Conservation (phyloP, 2,797 vertebrate genomes). For the Kryptolebias ocellatus region DNA sequence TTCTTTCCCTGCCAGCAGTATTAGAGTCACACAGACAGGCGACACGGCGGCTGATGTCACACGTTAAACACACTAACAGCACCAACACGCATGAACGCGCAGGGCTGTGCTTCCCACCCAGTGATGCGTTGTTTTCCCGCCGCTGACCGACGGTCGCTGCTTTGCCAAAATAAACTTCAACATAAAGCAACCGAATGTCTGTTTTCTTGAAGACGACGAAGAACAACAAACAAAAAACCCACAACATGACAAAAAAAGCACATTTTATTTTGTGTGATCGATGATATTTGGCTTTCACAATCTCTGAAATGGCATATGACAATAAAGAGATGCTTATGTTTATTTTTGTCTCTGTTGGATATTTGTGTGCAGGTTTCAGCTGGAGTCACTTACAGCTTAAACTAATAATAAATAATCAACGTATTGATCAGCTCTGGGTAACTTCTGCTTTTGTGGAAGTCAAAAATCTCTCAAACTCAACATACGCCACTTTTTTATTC, state of each 20-base stretch:
- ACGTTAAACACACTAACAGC: constrained; percentile 54
- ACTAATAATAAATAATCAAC: too few species aligned
- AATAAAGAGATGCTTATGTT: constrained; percentile 76
- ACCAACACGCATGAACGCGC: constrained; percentile 49
- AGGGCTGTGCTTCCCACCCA: constrained; percentile 71
- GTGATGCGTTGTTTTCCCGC: constrained; percentile 80
- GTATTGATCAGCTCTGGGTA: not conserved
- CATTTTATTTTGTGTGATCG: constrained; percentile 57
- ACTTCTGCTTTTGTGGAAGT: too few species aligned
- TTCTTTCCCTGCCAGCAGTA: constrained; percentile 47
- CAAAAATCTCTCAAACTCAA: constrained; percentile 9
- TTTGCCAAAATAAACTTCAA: constrained; percentile 91
- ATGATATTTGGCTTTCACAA: constrained; percentile 60
- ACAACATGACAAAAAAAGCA: constrained; percentile 45
- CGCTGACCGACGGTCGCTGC: constrained; percentile 76
- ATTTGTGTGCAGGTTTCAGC: too few species aligned
- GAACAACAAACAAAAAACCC: constrained; percentile 5
- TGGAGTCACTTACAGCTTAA: too few species aligned
- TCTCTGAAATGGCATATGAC: constrained; percentile 70
- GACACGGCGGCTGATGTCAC: constrained; percentile 44
- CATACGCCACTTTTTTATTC: constrained; percentile 24
- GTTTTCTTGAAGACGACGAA: constrained; percentile 39
- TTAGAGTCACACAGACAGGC: constrained; percentile 38
- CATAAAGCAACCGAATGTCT: constrained; percentile 80
- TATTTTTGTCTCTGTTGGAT: constrained; percentile 16